Evolutionary conservation across 2,888 invertebrate species (phyloP).

Genomic region (Serrognathus titanus): DNA sequence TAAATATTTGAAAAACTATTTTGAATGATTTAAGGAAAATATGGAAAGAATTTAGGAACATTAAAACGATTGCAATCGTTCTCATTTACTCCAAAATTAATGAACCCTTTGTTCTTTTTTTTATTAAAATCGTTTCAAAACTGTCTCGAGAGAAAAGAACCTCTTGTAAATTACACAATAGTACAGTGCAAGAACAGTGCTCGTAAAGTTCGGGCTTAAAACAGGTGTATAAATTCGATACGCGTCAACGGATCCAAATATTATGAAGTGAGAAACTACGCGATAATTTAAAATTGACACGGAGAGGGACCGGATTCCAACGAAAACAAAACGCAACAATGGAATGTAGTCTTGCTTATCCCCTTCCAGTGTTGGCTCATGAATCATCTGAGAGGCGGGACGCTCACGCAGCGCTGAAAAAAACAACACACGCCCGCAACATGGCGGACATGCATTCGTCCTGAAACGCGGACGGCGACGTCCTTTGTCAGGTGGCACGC

Average conservation of each 20-base stretch:
- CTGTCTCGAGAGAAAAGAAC: too few species aligned
- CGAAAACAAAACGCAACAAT: slow-evolving; percentile 17
- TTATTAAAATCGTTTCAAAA: too few species aligned
- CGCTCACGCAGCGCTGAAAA: slow-evolving; percentile 32
- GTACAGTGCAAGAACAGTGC: too few species aligned
- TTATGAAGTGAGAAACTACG: slow-evolving; percentile 18
- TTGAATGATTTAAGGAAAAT: too few species aligned
- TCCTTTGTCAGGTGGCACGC: slow-evolving; percentile 12
- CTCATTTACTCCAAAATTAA: too few species aligned
- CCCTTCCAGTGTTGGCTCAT: slow-evolving; percentile 28
- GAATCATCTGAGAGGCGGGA: slow-evolving; percentile 41
- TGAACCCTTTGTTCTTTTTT: too few species aligned
- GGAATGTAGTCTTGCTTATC: slow-evolving; percentile 21
- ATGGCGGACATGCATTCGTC: slow-evolving; percentile 34
- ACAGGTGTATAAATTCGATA: slow-evolving; percentile 3
- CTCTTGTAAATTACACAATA: too few species aligned
- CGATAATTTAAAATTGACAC: slow-evolving; percentile 10
- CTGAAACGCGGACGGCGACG: slow-evolving; percentile 12
- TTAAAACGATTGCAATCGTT: too few species aligned
- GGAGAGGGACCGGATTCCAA: not conserved
- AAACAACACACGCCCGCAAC: slow-evolving; percentile 45
- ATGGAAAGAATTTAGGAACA: too few species aligned
- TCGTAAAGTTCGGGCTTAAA: not conserved
- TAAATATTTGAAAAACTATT: too few species aligned
- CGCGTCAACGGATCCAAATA: slow-evolving; percentile 16